phyloP scores from a whole-genome alignment of 2,888 invertebrate species.

The Teleiodes luculella region DNA sequence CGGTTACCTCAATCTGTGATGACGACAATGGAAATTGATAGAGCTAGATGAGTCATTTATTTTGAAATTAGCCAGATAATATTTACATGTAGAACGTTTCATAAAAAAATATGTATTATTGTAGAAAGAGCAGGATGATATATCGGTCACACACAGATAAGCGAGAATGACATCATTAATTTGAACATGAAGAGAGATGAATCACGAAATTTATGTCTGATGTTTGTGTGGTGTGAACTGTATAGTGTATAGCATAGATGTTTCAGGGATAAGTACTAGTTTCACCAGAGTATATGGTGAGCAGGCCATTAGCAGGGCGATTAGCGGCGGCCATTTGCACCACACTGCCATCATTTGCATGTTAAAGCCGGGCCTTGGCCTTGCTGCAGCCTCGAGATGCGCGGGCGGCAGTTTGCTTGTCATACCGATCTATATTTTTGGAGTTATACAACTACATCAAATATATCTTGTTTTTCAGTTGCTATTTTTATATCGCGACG shows the following conservation, averaged over 20 bases:
- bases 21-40: background rate
- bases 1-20: background rate
- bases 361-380: slow-evolving; percentile 55
- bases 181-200: too few relatives aligned
- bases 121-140: background rate
- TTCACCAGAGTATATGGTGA: slow-evolving; percentile 17
- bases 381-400: slow-evolving; percentile 34
- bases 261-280: background rate
- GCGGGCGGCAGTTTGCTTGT: background rate
- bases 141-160: too few relatives aligned
- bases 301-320: slow-evolving; percentile 37
- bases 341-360: slow-evolving; percentile 47
- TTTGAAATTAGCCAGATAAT: background rate
- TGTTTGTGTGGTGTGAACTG: too few relatives aligned
- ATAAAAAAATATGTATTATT: too few relatives aligned
- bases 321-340: slow-evolving; percentile 38
- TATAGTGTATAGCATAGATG: background rate
- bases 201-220: too few relatives aligned
- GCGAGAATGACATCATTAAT: too few relatives aligned
- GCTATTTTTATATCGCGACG: too few relatives aligned
- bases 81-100: too few relatives aligned
- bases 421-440: background rate
- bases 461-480: background rate
- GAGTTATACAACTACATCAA: background rate
- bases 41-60: background rate